These are phyloP conservation scores for Cyclura pinguis DNA, from an alignment of 2,797 vertebrate genomes.

Conservation along the genomic window DNA sequence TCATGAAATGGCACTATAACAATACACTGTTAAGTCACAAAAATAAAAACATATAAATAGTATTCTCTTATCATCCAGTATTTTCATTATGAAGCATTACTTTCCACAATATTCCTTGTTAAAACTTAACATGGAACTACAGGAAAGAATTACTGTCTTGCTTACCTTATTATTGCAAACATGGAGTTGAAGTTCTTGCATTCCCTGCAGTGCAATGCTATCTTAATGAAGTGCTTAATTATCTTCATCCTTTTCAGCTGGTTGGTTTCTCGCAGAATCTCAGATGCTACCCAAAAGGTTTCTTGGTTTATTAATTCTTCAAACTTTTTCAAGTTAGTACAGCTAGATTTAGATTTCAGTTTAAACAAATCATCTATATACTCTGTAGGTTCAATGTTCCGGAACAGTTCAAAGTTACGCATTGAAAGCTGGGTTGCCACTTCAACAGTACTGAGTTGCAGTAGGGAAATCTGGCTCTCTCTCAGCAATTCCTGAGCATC, in stretches of 20 bases:
- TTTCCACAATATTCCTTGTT: background rate
- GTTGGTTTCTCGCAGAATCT: constrained; percentile 95
- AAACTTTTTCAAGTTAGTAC: constrained; percentile 94
- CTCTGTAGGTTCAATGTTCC: constrained; percentile 96
- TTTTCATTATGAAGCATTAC: background rate
- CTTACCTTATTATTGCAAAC: constrained; percentile 99
- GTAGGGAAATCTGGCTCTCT: constrained; percentile 92
- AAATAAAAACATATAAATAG: background rate
- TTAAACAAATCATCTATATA: constrained; percentile 98
- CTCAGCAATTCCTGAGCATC: constrained; percentile 95
- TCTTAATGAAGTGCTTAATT: constrained; percentile 98
- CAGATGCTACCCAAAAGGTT: constrained; percentile 98
- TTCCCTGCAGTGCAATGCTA: constrained; percentile 96
- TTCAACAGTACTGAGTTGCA: constrained; percentile 97
- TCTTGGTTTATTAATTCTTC: constrained; percentile 99
- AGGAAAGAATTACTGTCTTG: background rate
- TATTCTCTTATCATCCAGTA: background rate
- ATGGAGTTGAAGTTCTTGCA: constrained; percentile 99
- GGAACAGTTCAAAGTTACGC: constrained; percentile 96
- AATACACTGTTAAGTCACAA: background rate
- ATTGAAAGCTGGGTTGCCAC: constrained; percentile 97
- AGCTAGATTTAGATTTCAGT: constrained; percentile 88
- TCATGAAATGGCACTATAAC: background rate
- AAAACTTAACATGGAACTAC: background rate
- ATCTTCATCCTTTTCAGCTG: constrained; percentile 99